phyloP scores from a whole-genome alignment of 2,113 vertebrate species.

The Actenoides hombroni region DNA sequence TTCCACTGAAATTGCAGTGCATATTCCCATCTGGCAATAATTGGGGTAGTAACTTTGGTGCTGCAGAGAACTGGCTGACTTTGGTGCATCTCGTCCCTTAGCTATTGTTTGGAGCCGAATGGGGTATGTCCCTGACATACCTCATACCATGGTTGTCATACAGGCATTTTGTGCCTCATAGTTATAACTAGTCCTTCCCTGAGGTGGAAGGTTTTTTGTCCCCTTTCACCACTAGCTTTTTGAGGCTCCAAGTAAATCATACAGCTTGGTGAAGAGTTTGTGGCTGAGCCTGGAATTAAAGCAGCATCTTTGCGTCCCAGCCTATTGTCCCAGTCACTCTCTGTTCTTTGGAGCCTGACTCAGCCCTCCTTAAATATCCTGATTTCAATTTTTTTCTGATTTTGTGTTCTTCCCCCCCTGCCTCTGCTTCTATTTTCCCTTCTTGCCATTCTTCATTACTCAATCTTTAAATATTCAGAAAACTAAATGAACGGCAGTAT shows the following conservation, averaged over 20 bases:
- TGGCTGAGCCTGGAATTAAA: slow-evolving; percentile 1
- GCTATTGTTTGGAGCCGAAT: neutral
- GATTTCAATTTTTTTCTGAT: slow-evolving; percentile 18
- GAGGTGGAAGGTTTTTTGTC: neutral
- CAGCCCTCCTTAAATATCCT: slow-evolving; percentile 7
- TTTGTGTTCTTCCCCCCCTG: neutral
- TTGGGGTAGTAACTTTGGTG: neutral
- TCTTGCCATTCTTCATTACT: neutral
- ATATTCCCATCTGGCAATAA: neutral
- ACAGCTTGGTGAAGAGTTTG: neutral
- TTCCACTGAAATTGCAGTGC: neutral
- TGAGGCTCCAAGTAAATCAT: neutral
- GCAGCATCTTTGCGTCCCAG: slow-evolving; percentile 19
- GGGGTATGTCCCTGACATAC: neutral
- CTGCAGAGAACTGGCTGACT: neutral
- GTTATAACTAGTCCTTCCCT: neutral
- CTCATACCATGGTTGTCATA: neutral
- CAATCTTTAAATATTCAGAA: slow-evolving; percentile 4
- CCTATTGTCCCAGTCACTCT: slow-evolving; percentile 41
- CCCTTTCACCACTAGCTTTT: neutral
- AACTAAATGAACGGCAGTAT: neutral
- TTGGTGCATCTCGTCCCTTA: neutral
- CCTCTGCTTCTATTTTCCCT: neutral
- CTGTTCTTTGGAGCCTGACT: slow-evolving; percentile 5
- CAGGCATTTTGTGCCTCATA: neutral